Evolutionary conservation across 2,888 invertebrate species (phyloP), one percentile per base, ranked within the genome.

Genomic region (Gymnocheta viridis): DNA sequence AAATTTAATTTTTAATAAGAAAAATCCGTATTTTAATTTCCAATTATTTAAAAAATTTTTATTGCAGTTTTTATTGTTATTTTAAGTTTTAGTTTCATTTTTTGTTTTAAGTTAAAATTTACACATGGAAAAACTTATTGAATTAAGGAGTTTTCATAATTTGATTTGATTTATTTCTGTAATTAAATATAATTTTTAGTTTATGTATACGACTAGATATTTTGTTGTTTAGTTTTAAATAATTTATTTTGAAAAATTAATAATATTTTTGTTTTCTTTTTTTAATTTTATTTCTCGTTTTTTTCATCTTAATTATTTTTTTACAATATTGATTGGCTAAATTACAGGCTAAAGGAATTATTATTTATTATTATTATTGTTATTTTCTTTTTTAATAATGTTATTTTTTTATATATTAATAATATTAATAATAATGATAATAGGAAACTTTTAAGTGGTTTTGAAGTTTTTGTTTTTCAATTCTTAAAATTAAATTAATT

Each of bases 241-340:
- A 49, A 51, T 67, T 72, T 78, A 66, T 74, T 56, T 49, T 56
- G 64, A 19, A 64, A 62, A 60, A 54, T 44, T 49, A 38, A 54
- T 35, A 58, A 70, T 47, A 82, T 66, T 47, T 38, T 49, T 54
- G 38, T 70, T 41, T 32, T 64, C 29, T 29, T 14, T 67, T 32
- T 47, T 51, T 78, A 10, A 41, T 4, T n/a, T n/a, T n/a, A n/a
- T n/a, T n/a, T n/a, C n/a, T n/a, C n/a, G n/a, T n/a, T n/a, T n/a
- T n/a, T n/a, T n/a, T n/a, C n/a, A 9, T 38, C 44, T 24, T 51
- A 51, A 51, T n/a, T 27, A 12, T 44, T 69, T n/a, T 73, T 67
- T 82, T 85, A 60, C 70, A 85, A 69, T 85, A 79, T 82, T 84
- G 81, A 85, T 85, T 85, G 83, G 85, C 85, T 85, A 85, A 79